Base-by-base conservation (phyloP, 2,888 invertebrate genomes). In the Antitype chi region DNA sequence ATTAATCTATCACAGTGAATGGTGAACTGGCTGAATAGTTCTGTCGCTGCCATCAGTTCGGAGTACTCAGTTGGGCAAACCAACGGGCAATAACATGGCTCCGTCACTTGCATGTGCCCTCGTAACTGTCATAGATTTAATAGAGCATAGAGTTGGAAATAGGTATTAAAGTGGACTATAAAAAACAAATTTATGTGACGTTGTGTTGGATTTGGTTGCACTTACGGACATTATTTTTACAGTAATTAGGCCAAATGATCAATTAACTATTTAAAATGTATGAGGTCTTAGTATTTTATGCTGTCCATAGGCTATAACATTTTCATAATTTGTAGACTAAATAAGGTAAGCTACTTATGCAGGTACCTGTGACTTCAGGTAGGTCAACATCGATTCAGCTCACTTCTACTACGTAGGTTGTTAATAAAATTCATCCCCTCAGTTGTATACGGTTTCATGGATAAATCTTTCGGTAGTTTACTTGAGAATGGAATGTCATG, bases 71-170 rank as follows among this genome's bases (percentile, higher is more conserved):
- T 89, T 87, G 90, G 91, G 89, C 85, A 89, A 90, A 89, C 87
- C 89, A 85, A 85, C 88, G 83, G 86, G 92, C 90, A 92, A 92
- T 92, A 92, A 92, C 88, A 90, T 74, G 84, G 84, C 72, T 83
- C 88, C 88, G 92, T 92, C 92, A 92, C 85, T 91, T 82, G 87
- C 92, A 92, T 90, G 74, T 81, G 84, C 69, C 72, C 66, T 77
- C 71, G 71, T 72, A 76, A 73, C 68, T 72, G 74, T 43, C 78
- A 75, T n/a, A 73, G 77, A 79, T 74, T 69, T 52, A 43, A 70
- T 72, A 70, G 52, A 15, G 23, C 25, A 57, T 25, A 81, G 87
- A 82, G 55, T 32, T 76, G 76, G 47, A 7, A 71, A 60, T 84
- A 83, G 78, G 87, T 38, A 88, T 72, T 63, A 76, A 75, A 53